Evolutionary conservation across 1,140 invertebrate species (phyloP), one percentile per base, ranked within the genome.

Genomic region (Drosophila pruinosa): DNA sequence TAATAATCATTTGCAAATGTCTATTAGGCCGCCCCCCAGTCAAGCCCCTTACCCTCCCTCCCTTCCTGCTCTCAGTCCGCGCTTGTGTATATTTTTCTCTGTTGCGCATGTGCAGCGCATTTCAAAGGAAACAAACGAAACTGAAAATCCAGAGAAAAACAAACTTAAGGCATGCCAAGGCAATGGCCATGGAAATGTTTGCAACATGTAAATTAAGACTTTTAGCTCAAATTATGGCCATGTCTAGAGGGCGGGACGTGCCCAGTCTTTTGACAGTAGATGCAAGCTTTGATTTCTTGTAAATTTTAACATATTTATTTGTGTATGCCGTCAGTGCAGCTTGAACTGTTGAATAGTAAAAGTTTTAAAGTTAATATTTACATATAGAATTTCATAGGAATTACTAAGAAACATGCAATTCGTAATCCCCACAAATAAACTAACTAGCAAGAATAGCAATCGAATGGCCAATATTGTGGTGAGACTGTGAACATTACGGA

Each of bases 1-100:
- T 83, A 85, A 71, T 85, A 85, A 85, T 80, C 57, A 69, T 71
- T 76, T 62, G 68, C 71, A 75, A 78, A 75, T 83, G 72, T 69
- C 72, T 73, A 85, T 76, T 70, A 61, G 68, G 21, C 36, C 36
- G 34, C 28, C 54, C 47, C 56, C 54, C 19, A 36, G 10, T 63
- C 36, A 48, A 59, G 24, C 14, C 41, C 15, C 24, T 12, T 6
- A 15, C 48, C 4, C 26, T 14, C 17, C 3, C 39, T 22, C n/a
- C 31, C 12, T n/a, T 47, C 21, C 10, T 10, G 22, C 26, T n/a
- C 57, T 48, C n/a, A n/a, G 5, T 31, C 26, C 12, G n/a, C 2
- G 1, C n/a, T 47, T 6, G 3, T 36, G 31, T 4, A 1, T n/a
- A 3, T 31, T 12, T 41, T 17, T 31, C 22, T 24, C 54, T 28